These are phyloP conservation scores for Leptopterna dolabrata DNA, from an alignment of 2,888 invertebrate genomes.

Conservation along the genomic window DNA sequence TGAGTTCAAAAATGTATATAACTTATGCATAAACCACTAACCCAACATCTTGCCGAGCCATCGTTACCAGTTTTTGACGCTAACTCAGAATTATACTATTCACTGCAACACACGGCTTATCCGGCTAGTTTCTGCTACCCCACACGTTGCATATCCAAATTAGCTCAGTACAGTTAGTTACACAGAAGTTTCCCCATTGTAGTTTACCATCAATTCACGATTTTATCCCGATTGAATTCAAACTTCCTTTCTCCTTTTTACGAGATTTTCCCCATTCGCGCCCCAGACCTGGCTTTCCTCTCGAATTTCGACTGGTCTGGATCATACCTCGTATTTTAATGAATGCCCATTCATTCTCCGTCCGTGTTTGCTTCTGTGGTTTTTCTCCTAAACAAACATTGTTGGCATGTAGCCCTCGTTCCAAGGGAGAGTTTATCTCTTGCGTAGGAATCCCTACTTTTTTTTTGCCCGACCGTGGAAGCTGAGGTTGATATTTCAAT, in stretches of 20 bases:
- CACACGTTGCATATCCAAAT: too few relatives aligned
- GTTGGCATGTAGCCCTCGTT: constrained; percentile 46
- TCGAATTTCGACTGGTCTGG: constrained; percentile 8
- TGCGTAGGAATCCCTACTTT: constrained; percentile 9
- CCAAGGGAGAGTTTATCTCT: constrained; percentile 41
- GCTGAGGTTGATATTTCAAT: constrained; percentile 51
- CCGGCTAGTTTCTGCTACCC: too few relatives aligned
- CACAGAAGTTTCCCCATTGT: too few relatives aligned
- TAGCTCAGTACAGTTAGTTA: too few relatives aligned
- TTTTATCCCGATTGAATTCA: not conserved
- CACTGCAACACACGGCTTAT: too few relatives aligned
- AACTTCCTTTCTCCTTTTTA: not conserved
- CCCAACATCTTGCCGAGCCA: too few relatives aligned
- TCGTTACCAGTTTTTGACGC: too few relatives aligned
- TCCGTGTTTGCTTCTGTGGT: constrained; percentile 34
- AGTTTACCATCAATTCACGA: not conserved
- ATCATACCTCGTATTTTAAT: constrained; percentile 44
- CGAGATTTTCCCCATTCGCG: not conserved
- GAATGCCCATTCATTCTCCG: constrained; percentile 51
- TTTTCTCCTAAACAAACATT: constrained; percentile 51
- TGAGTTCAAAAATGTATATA: too few relatives aligned
- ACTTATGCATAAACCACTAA: too few relatives aligned
- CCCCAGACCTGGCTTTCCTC: not conserved
- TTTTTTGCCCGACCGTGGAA: constrained; percentile 18
- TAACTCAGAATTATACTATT: too few relatives aligned